Evolutionary conservation across 1,140 invertebrate genomes (phyloP), one percentile per base, ranked within the genome.

Genomic region (Oncopodura yosiiana): DNA sequence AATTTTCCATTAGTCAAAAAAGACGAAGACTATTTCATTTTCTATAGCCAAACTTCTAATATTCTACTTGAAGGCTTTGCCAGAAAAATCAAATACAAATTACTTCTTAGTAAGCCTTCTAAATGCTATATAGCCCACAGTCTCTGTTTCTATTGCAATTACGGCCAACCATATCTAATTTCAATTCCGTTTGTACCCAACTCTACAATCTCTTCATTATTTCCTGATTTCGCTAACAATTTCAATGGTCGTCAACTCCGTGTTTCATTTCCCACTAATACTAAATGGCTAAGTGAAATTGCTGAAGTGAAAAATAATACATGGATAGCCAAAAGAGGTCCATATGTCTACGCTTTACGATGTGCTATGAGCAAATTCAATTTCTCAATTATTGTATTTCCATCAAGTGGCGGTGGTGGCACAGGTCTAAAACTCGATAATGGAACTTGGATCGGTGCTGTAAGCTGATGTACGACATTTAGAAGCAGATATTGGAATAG

Each of bases 381-480:
- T 32, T 62, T 62, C 23, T 45, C 24, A 2, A 42, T 18, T n/a
- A 30, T 42, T n/a, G 41, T 54, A 18, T 58, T 62, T 16, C 60
- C 60, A 8, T 62, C 60, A 6, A 34, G 24, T 18, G 52, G 51
- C 21, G 52, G 55, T 5, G 59, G 59, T 11, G 59, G 59, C 1
- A 61, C 53, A 3, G 60, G 60, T 3, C 2, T 26, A 0, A 11
- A 18, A 24, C 11, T 48, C n/a, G 9, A 23, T 3, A 58, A 58
- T 41, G 56, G 55, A 8, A 51, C 34, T 18, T 62, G 60, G 60
- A 6, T 36, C 6, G 60, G 60, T 1, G 19, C 56, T 14, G 41
- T 62, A 1, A 53, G 44, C n/a, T 12, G 53, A 62, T 44, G 41
- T 62, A 21, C 19, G 55, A 3, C 18, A 46, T 24, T 29, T 36